These are phyloP conservation scores for Polietes domitor DNA, from an alignment of 2,888 invertebrate genomes.

Conservation along the genomic window DNA sequence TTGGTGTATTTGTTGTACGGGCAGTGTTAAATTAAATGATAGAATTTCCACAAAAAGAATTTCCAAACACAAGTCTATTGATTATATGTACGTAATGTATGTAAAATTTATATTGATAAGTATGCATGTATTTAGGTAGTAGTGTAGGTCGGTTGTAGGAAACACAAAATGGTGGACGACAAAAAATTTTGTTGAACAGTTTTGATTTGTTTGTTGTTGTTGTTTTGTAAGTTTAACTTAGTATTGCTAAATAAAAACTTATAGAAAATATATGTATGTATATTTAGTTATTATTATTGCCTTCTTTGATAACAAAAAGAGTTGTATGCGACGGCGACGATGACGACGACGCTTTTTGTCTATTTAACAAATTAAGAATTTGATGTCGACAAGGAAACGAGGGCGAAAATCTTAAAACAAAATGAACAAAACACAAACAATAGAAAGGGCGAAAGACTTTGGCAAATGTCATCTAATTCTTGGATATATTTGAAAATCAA, in stretches of 20 bases:
- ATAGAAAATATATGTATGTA: conserved; percentile 39
- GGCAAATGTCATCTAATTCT: too few species aligned
- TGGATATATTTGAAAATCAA: too few species aligned
- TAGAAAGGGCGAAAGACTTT: too few species aligned
- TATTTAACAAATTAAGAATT: conserved; percentile 57
- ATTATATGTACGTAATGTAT: not conserved
- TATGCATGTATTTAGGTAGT: not conserved
- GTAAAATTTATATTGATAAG: not conserved
- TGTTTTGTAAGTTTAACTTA: conserved; percentile 35
- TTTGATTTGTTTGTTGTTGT: conserved; percentile 40
- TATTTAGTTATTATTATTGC: conserved; percentile 53
- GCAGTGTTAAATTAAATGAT: conserved; percentile 57
- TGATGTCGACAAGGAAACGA: not conserved
- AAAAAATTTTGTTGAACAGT: conserved; percentile 20
- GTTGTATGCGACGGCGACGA: not conserved
- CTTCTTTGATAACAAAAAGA: conserved; percentile 44
- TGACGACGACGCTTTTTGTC: not conserved
- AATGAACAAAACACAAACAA: too few species aligned
- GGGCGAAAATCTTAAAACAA: too few species aligned
- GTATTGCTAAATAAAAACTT: conserved; percentile 53
- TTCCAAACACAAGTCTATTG: conserved; percentile 43
- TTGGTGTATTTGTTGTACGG: conserved; percentile 35
- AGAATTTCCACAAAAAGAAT: conserved; percentile 46
- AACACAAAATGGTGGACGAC: conserved; percentile 31
- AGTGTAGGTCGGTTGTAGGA: conserved; percentile 38